These are phyloP conservation scores for Pseudonaja textilis DNA, from an alignment of 2,113 vertebrate species.

Conservation along the genomic window DNA sequence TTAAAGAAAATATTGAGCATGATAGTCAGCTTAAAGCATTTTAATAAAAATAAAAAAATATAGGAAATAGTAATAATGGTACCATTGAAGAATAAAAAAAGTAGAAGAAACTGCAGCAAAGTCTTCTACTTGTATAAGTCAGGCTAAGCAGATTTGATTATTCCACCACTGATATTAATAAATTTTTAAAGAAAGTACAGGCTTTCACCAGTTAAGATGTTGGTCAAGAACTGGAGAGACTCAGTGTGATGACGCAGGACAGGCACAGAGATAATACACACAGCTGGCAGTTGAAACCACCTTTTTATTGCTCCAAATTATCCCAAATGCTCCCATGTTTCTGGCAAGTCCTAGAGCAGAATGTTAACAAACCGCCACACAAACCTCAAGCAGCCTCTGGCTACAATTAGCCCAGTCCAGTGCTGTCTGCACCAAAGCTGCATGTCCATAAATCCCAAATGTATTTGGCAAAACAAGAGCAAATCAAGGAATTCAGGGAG, in stretches of 20 bases:
- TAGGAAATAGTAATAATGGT: neutral
- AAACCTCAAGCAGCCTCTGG: no score
- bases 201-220: neutral
- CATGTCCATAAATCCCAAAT: no score
- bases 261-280: no score
- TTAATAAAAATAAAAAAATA: neutral
- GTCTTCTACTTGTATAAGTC: neutral
- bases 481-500: no score
- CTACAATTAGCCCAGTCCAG: no score
- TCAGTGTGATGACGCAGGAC: neutral
- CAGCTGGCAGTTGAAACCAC: no score
- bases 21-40: neutral
- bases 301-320: no score
- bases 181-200: neutral
- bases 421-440: no score
- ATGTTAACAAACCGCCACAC: no score
- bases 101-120: neutral
- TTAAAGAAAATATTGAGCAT: neutral
- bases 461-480: no score
- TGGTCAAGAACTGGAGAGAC: neutral
- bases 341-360: no score
- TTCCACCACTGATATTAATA: neutral
- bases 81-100: neutral
- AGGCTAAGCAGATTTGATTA: neutral
- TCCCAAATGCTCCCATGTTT: no score